Conservation (phyloP, 2,113 vertebrate species). For the Nestor notabilis region DNA sequence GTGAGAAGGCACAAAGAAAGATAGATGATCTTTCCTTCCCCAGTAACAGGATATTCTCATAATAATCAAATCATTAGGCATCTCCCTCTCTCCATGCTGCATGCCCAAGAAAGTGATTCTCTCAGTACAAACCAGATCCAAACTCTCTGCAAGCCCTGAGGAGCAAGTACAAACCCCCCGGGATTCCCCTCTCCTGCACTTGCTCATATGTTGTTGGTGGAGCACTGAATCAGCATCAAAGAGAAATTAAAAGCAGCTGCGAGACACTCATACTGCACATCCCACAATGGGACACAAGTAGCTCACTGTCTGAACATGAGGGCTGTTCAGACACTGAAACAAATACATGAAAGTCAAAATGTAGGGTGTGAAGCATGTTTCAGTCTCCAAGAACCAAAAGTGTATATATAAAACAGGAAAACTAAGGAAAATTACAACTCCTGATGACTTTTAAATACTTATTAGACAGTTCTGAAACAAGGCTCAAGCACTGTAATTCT, state of each 20-base stretch:
- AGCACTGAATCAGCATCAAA: neutral
- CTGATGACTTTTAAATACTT: neutral
- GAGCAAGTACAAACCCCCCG: neutral
- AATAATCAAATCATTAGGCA: neutral
- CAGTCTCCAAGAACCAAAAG: neutral
- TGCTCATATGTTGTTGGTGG: neutral
- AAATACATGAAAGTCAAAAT: neutral
- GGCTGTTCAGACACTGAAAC: accelerated
- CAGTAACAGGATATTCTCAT: neutral
- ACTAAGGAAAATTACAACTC: neutral
- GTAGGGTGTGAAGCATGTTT: neutral
- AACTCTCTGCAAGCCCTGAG: neutral
- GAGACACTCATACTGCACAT: accelerated
- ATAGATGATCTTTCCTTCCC: neutral
- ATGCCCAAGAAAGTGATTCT: neutral
- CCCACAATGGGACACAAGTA: accelerated
- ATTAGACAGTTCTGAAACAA: neutral
- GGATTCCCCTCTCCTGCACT: too few species aligned
- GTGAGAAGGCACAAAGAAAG: neutral
- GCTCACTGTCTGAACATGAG: too few species aligned
- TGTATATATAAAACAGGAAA: neutral
- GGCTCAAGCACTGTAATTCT: neutral
- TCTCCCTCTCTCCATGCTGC: too few species aligned
- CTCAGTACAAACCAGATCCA: neutral
- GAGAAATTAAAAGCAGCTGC: neutral